These are phyloP conservation scores for Epinotia brunnichana DNA, from an alignment of 2,888 invertebrate genomes.

Conservation along the genomic window DNA sequence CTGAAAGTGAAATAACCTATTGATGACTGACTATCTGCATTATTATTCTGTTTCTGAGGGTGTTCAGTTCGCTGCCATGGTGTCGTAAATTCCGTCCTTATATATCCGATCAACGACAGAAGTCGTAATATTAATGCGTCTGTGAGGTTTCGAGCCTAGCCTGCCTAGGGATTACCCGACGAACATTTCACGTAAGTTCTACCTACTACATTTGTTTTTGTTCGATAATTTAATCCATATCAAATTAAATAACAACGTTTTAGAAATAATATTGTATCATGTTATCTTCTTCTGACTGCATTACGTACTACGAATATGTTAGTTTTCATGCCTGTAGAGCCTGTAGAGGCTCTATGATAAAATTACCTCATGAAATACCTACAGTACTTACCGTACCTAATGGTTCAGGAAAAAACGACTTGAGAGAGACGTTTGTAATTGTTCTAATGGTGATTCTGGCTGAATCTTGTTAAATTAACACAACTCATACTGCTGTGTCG, in stretches of 20 bases:
- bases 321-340: background rate
- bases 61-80: constrained; percentile 9
- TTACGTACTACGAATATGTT: no score
- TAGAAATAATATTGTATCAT: no score
- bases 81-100: constrained; percentile 24
- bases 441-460: background rate
- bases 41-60: constrained; percentile 12
- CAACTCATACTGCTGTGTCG: background rate
- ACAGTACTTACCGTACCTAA: background rate
- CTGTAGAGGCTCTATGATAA: background rate
- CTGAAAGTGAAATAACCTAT: background rate
- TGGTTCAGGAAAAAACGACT: background rate
- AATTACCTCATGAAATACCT: background rate
- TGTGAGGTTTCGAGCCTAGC: constrained; percentile 12
- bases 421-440: background rate
- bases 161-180: background rate
- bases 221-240: constrained; percentile 4
- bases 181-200: background rate
- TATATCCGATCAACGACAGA: constrained; percentile 25
- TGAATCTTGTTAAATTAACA: background rate
- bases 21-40: background rate
- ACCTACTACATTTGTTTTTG: background rate
- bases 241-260: background rate
- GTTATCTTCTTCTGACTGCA: no score
- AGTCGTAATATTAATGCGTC: constrained; percentile 36